A percentile compares a stretch with the other conserved stretches of the same genome.
Conservation (phyloP, 2,113 vertebrate species). For the Salvelinus alpinus region DNA sequence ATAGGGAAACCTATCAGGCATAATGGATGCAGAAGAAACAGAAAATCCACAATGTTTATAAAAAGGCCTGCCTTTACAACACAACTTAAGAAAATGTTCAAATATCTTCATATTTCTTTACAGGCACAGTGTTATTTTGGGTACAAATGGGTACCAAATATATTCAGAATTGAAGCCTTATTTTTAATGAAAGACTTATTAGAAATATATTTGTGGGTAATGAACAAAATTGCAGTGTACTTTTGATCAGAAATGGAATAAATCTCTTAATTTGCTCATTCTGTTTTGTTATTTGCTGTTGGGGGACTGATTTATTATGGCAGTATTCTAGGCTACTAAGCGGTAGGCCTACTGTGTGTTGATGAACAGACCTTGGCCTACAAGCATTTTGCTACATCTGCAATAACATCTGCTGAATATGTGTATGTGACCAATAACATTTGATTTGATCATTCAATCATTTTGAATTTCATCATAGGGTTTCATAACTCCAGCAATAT, state of each 20-base stretch:
- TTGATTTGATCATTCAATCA: too few species aligned
- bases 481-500: too few species aligned
- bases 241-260: slow-evolving; percentile 46
- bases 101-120: slow-evolving; percentile 33
- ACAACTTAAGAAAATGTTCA: slow-evolving; percentile 19
- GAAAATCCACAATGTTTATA: neutral
- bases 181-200: slow-evolving; percentile 32
- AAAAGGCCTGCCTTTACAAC: neutral
- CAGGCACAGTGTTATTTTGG: slow-evolving; percentile 56
- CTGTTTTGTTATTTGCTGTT: neutral
- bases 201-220: slow-evolving; percentile 14
- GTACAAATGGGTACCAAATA: slow-evolving; percentile 26
- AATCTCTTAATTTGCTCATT: slow-evolving; percentile 22
- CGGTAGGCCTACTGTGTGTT: too few species aligned
- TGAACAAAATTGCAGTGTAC: slow-evolving; percentile 57
- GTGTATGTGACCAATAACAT: too few species aligned
- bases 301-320: too few species aligned
- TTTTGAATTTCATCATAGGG: too few species aligned
- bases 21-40: neutral
- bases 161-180: slow-evolving; percentile 27
- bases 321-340: too few species aligned
- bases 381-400: too few species aligned
- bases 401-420: too few species aligned
- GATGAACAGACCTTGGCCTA: too few species aligned
- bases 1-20: neutral